Evolutionary conservation across 2,888 invertebrate species (phyloP).

Genomic region (Melinaea marsaeus): DNA sequence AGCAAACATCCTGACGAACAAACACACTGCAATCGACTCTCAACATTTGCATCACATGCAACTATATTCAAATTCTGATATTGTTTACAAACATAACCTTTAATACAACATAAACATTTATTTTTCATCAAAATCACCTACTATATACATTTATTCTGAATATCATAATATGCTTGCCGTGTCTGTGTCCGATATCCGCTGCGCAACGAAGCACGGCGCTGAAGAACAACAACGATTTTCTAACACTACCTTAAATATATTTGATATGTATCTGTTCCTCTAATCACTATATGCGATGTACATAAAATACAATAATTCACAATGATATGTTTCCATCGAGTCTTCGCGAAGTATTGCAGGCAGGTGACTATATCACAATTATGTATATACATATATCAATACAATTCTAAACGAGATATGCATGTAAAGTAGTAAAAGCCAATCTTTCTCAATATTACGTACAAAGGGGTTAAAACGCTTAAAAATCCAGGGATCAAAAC

Average conservation of each 20-base stretch:
- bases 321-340: conserved; percentile 39
- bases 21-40: not conserved
- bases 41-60: too few relatives aligned
- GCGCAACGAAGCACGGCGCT: conserved; percentile 44
- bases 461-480: conserved; percentile 21
- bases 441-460: conserved; percentile 15
- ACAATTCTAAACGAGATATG: conserved; percentile 29
- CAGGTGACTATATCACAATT: conserved; percentile 36
- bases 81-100: too few relatives aligned
- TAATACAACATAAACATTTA: too few relatives aligned
- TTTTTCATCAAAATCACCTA: too few relatives aligned
- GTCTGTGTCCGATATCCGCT: not conserved
- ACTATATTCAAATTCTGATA: too few relatives aligned
- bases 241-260: conserved; percentile 61
- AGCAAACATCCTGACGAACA: conserved; percentile 11
- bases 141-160: conserved; percentile 2
- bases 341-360: conserved; percentile 37
- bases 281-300: conserved; percentile 42
- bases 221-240: conserved; percentile 72
- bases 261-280: conserved; percentile 49
- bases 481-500: conserved; percentile 8
- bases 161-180: not conserved
- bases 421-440: conserved; percentile 32
- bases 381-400: conserved; percentile 29
- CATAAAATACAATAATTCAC: conserved; percentile 32